Conservation (phyloP, 2,888 invertebrate genomes). For the Cremastinae sp. region DNA sequence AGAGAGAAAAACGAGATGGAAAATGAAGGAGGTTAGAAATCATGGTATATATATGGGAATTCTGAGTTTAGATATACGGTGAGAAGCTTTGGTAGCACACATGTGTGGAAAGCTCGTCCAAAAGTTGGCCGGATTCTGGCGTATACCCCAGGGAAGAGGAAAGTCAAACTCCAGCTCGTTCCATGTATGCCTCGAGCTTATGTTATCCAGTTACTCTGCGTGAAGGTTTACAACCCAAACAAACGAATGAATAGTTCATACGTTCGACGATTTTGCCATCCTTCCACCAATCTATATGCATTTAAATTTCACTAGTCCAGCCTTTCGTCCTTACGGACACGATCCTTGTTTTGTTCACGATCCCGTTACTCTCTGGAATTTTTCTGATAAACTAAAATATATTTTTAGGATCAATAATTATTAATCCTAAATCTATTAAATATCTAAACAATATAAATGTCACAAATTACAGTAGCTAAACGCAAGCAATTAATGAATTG, state of each 20-base stretch:
- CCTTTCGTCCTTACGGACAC: background rate
- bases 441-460: too few species aligned
- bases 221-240: constrained; percentile 72
- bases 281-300: constrained; percentile 12
- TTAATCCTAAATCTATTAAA: too few species aligned
- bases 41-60: constrained; percentile 30
- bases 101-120: constrained; percentile 35
- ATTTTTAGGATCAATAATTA: too few species aligned
- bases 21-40: background rate
- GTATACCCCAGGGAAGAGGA: constrained; percentile 52
- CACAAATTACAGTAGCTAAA: too few species aligned
- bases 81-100: constrained; percentile 25
- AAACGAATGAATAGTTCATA: constrained; percentile 70
- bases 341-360: too few species aligned
- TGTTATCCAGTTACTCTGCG: constrained; percentile 72
- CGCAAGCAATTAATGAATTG: too few species aligned
- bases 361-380: too few species aligned
- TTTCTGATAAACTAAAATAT: too few species aligned
- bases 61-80: constrained; percentile 25
- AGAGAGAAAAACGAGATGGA: too few species aligned
- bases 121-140: constrained; percentile 19
- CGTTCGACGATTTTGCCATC: constrained; percentile 57
- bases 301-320: constrained; percentile 17
- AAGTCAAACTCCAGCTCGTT: constrained; percentile 68
- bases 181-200: constrained; percentile 66